These are phyloP conservation scores for Eilema depressum DNA, from an alignment of 2,888 invertebrate genomes.

Conservation along the genomic window DNA sequence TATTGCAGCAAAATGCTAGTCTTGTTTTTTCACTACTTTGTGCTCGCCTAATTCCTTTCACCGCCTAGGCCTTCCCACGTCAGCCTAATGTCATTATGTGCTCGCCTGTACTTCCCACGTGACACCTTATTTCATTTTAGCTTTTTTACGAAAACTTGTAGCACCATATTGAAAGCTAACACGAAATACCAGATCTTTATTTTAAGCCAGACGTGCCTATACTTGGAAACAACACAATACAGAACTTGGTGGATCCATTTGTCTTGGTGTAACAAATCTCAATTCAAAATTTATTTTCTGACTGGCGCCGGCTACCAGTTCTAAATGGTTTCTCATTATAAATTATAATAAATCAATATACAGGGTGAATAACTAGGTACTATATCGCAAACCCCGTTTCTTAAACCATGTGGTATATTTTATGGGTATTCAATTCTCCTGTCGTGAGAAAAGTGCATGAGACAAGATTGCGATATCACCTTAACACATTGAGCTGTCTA, in stretches of 20 bases:
- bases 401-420: background rate
- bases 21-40: background rate
- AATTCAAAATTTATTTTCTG: slow-evolving; percentile 32
- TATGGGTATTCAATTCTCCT: background rate
- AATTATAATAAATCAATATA: slow-evolving; percentile 22
- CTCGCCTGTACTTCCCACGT: background rate
- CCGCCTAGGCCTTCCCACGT: background rate
- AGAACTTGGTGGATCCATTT: slow-evolving; percentile 24
- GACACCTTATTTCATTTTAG: slow-evolving; percentile 1
- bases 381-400: background rate
- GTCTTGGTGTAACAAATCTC: slow-evolving; percentile 26
- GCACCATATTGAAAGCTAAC: slow-evolving; percentile 17
- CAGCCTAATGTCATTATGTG: background rate
- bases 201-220: slow-evolving; percentile 22
- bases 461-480: too few species aligned
- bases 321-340: slow-evolving; percentile 24
- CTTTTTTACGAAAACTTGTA: background rate
- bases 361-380: background rate
- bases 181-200: slow-evolving; percentile 24
- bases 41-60: background rate
- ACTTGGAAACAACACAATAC: slow-evolving; percentile 23
- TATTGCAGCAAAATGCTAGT: background rate
- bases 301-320: slow-evolving; percentile 53
- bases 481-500: too few species aligned
- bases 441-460: too few species aligned